Conservation (phyloP, 2,888 invertebrate species). For the Scaptodrosophila latifasciaeformis region DNA sequence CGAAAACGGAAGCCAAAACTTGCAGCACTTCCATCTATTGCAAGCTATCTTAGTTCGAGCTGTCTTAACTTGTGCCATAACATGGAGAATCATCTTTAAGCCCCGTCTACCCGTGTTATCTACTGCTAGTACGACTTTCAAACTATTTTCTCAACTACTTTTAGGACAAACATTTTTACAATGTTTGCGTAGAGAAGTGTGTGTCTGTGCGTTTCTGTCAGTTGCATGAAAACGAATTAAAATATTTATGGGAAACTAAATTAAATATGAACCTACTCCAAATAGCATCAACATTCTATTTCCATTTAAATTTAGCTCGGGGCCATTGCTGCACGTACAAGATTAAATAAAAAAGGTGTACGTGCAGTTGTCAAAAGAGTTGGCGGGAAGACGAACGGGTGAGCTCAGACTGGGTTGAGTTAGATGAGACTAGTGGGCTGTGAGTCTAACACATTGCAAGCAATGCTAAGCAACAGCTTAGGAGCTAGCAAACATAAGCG, state of each 20-base stretch:
- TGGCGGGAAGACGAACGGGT: conserved; percentile 11
- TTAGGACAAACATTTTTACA: no score
- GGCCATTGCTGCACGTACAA: conserved; percentile 58
- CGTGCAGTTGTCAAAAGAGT: conserved; percentile 25
- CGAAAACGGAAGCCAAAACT: no score
- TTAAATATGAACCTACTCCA: conserved; percentile 57
- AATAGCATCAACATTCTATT: conserved; percentile 56
- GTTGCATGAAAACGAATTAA: conserved; percentile 43
- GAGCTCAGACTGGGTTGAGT: neutral
- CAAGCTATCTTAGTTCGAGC: no score
- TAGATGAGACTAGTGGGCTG: conserved; percentile 32
- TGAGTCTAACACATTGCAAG: conserved; percentile 51
- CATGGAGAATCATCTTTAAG: no score
- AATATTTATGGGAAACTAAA: conserved; percentile 53
- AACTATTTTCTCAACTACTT: no score
- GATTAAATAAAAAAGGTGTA: conserved; percentile 46
- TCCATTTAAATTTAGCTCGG: conserved; percentile 60
- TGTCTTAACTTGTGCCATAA: no score
- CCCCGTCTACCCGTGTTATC: no score
- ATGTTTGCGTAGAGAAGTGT: no score
- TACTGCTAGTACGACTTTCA: no score
- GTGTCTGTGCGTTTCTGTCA: no score
- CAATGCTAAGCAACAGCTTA: conserved; percentile 49
- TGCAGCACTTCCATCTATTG: no score
- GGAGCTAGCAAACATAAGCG: conserved; percentile 18